A percentile compares a stretch with the other conserved stretches of the same genome.
Evolutionary conservation across 2,888 invertebrate genomes (phyloP).

Genomic region (Limulus polyphemus): DNA sequence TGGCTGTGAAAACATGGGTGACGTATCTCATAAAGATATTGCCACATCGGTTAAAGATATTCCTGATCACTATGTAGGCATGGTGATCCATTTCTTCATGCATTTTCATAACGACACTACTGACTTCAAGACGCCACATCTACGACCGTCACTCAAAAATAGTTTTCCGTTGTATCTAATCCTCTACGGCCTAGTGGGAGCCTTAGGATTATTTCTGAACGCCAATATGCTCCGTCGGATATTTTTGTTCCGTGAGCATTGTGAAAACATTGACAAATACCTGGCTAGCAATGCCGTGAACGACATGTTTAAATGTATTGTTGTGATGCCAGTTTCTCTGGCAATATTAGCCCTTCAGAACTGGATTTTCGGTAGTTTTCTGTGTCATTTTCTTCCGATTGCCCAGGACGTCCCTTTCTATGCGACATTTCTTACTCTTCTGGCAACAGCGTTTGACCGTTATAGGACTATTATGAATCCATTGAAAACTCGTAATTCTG

Average conservation of each 20-base stretch:
- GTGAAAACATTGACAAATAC: constrained; percentile 37
- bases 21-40: too few relatives aligned
- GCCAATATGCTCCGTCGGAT: constrained; percentile 43
- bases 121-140: constrained; percentile 48
- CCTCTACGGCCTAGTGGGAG: constrained; percentile 47
- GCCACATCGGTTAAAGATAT: constrained; percentile 14
- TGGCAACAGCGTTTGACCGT: constrained; percentile 54
- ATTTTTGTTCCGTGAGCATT: constrained; percentile 41
- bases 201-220: constrained; percentile 48
- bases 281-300: constrained; percentile 53
- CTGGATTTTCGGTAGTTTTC: constrained; percentile 57
- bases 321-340: constrained; percentile 55
- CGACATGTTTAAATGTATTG: constrained; percentile 51
- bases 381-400: constrained; percentile 60
- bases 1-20: too few relatives aligned
- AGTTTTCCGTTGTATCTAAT: constrained; percentile 51
- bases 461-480: constrained; percentile 53
- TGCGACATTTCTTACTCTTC: constrained; percentile 54
- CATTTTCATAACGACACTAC: constrained; percentile 38
- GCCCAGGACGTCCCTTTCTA: constrained; percentile 59
- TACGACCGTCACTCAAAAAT: constrained; percentile 42
- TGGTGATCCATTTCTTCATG: constrained; percentile 35
- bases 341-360: constrained; percentile 55
- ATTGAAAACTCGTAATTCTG: constrained; percentile 48
- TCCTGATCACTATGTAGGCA: constrained; percentile 33